Percentiles rank a stretch among this genome's conserved stretches.
phyloP scores from a whole-genome alignment of 2,113 vertebrate genomes.

The sheep (Ovis aries) region DNA sequence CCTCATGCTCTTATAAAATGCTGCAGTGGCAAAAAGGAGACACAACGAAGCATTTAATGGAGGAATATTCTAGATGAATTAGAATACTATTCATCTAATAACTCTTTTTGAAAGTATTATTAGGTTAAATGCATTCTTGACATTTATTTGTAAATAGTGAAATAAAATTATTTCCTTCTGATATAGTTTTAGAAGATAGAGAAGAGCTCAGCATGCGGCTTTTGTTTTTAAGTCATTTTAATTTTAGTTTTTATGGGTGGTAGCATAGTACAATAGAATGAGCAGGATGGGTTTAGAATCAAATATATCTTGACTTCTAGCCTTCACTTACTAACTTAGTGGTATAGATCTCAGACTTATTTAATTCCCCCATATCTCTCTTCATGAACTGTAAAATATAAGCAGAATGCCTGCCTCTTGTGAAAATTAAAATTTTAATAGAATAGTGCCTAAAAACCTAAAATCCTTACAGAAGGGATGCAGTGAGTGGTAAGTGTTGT shows the following conservation, averaged over 20 bases:
- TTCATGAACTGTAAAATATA: background rate
- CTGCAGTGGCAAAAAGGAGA: background rate
- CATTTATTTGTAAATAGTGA: slow-evolving; percentile 8
- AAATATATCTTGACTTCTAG: background rate
- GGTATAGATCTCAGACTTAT: background rate
- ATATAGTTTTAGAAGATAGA: background rate
- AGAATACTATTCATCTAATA: background rate
- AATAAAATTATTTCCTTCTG: background rate
- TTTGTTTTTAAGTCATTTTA: slow-evolving; percentile 6
- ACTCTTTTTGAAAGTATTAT: background rate
- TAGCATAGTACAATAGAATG: background rate
- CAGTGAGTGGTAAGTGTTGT: background rate
- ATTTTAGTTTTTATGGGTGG: background rate
- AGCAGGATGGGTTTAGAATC: background rate
- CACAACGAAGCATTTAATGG: background rate
- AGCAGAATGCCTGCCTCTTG: background rate
- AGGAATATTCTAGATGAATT: background rate
- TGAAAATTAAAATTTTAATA: slow-evolving; percentile 2
- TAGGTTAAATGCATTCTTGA: background rate
- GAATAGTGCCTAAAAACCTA: background rate
- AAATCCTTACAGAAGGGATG: background rate
- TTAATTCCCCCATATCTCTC: background rate
- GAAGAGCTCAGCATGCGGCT: background rate
- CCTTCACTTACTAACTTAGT: background rate
- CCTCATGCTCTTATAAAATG: background rate